Percentiles rank a stretch among this genome's conserved stretches.
Conservation (phyloP, 2,113 vertebrate species). For the Plecotus auritus region DNA sequence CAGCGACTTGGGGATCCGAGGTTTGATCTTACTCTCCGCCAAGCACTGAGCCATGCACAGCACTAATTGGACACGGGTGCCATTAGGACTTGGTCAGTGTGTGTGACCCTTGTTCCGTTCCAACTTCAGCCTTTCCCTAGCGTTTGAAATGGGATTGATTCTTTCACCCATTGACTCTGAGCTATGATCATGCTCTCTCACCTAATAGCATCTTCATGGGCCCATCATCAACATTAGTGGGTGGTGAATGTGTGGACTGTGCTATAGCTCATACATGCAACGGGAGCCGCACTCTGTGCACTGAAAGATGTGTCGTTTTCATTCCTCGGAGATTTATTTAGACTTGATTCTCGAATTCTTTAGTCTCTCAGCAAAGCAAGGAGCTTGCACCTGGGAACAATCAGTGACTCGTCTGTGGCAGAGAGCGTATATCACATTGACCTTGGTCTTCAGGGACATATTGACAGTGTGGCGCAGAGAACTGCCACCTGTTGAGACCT, state of each 20-base stretch:
- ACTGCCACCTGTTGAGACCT: not conserved
- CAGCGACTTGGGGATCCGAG: not conserved
- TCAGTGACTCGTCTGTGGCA: not conserved
- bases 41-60: not conserved
- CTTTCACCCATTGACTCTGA: conserved; percentile 35
- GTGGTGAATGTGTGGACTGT: not conserved
- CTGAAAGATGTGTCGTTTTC: conserved; percentile 5
- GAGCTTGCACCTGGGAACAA: not conserved
- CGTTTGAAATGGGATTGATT: conserved; percentile 26
- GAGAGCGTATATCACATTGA: not conserved
- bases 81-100: not conserved
- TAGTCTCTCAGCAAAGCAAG: not conserved
- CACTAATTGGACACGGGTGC: not conserved
- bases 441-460: not conserved
- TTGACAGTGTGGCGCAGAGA: not conserved
- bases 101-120: not conserved
- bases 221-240: conserved; percentile 37
- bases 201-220: not conserved
- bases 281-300: not conserved
- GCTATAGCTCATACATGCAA: not conserved
- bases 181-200: not conserved
- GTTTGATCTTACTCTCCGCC: not conserved
- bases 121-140: not conserved
- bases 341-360: conserved; percentile 3
- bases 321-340: conserved; percentile 21